Percentiles rank a stretch among this genome's conserved stretches.
phyloP scores from a whole-genome alignment of 2,888 invertebrate genomes.

The Agrilus cyanescens region DNA sequence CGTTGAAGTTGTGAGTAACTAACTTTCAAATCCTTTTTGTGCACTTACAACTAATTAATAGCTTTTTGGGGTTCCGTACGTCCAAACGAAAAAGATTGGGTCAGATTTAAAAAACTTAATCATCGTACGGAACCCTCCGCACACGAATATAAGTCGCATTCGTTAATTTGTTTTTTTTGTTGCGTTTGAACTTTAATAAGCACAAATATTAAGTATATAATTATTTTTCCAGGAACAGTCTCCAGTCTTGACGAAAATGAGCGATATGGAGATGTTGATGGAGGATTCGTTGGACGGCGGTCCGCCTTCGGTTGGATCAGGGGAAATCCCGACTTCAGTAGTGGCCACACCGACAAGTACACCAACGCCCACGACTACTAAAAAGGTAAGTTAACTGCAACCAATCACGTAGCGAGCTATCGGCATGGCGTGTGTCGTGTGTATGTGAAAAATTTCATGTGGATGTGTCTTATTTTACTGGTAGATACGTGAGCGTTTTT shows the following conservation, averaged over 20 bases:
- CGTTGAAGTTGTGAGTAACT: constrained; percentile 26
- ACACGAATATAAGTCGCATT: not conserved
- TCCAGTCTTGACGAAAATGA: constrained; percentile 49
- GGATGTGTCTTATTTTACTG: not conserved
- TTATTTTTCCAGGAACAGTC: constrained; percentile 39
- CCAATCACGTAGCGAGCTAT: constrained; percentile 6
- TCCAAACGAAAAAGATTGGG: too few species aligned
- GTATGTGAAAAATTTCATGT: constrained; percentile 9
- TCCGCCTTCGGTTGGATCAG: constrained; percentile 72
- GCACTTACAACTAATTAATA: too few species aligned
- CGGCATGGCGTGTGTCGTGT: constrained; percentile 12
- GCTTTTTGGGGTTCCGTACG: too few species aligned
- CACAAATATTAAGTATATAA: constrained; percentile 4
- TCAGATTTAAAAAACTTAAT: not conserved
- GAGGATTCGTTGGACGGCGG: constrained; percentile 75
- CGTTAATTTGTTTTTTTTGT: constrained; percentile 2
- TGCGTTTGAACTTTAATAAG: constrained; percentile 4
- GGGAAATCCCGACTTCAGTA: constrained; percentile 50
- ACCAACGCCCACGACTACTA: constrained; percentile 38
- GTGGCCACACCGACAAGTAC: constrained; percentile 7
- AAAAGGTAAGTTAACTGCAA: constrained; percentile 22
- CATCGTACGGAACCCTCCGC: not conserved
- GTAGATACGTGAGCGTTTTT: too few species aligned
- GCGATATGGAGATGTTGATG: constrained; percentile 51
- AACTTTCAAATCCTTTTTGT: not conserved